Conservation (phyloP, 2,113 vertebrate species). For the Silurus glanis region DNA sequence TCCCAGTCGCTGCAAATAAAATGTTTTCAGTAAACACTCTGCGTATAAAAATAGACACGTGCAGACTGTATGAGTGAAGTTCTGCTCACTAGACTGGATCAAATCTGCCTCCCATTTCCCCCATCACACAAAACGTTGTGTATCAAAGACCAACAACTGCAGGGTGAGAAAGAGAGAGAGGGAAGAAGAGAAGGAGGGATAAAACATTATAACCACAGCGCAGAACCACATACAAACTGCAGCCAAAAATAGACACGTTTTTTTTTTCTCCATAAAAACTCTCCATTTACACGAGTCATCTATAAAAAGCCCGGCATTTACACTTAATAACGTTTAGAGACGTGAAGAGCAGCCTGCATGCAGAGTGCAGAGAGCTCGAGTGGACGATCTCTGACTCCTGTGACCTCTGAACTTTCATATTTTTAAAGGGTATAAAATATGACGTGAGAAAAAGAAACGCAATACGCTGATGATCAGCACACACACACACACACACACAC, state of each 20-base stretch:
- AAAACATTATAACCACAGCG: conserved; percentile 11
- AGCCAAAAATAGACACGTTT: conserved; percentile 55
- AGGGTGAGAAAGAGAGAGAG: background rate
- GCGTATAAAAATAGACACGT: conserved; percentile 57
- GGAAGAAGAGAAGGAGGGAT: background rate
- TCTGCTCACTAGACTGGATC: background rate
- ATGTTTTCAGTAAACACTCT: conserved; percentile 23
- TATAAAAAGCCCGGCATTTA: conserved; percentile 36
- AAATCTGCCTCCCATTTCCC: background rate
- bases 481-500: too few species aligned
- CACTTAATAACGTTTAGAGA: background rate
- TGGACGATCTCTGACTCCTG: conserved; percentile 5
- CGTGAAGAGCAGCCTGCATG: conserved; percentile 12
- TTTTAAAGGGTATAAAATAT: background rate
- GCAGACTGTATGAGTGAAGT: conserved; percentile 20
- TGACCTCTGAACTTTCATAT: background rate
- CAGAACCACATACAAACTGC: conserved; percentile 50
- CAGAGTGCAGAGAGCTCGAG: conserved; percentile 35
- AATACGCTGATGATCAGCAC: too few species aligned
- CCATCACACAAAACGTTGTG: background rate
- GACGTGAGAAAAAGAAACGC: too few species aligned
- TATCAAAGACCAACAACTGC: conserved; percentile 1
- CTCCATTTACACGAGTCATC: conserved; percentile 41
- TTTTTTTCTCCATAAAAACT: conserved; percentile 51
- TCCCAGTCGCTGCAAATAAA: conserved; percentile 12